Evolutionary conservation across 1,140 invertebrate genomes (phyloP), one percentile per base, ranked within the genome.

Genomic region (Bicyclus anynana): DNA sequence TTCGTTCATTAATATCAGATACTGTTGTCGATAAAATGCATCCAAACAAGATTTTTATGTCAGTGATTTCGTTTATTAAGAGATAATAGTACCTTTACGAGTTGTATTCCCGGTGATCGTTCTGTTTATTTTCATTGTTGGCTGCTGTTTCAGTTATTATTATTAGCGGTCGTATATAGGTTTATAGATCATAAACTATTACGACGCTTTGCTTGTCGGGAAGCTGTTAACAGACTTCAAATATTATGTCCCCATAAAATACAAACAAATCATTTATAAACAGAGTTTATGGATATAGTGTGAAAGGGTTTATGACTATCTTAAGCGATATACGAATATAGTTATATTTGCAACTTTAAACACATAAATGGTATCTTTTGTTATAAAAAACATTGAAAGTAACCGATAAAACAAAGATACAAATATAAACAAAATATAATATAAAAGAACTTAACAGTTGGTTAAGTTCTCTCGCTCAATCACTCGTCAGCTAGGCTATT

Each of bases 1-100:
- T 69, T 65, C 70, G 59, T 74, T 70, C 67, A 80, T 84, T 79
- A 80, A 80, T 78, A 71, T 69, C 60, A 60, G 68, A 76, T 76
- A 74, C 59, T 46, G 60, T 56, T 56, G 57, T 60, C 72, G 64
- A 75, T 80, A 81, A 83, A 77, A 74, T 72, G 67, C 67, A 78
- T 73, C 60, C 77, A 72, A 77, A 81, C 72, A 81, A 76, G 75
- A 79, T 74, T 87, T 87, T 84, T 84, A 82, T 73, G 71, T 64
- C 69, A 62, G 58, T 67, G 73, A 75, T 82, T 85, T 67, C 66
- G 74, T 85, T 87, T 85, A 87, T 87, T 84, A 84, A 87, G 84
- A 87, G 76, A 87, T 84, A 81, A 87, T 81, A 77, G 79, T 80
- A 85, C 82, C 82, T 87, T 85, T 87, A 87, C 73, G 83, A 77